Percentiles rank a stretch among this genome's conserved stretches.
These are phyloP conservation scores for Onthophagus sagittarius DNA, from an alignment of 2,888 invertebrate species.

Conservation along the genomic window DNA sequence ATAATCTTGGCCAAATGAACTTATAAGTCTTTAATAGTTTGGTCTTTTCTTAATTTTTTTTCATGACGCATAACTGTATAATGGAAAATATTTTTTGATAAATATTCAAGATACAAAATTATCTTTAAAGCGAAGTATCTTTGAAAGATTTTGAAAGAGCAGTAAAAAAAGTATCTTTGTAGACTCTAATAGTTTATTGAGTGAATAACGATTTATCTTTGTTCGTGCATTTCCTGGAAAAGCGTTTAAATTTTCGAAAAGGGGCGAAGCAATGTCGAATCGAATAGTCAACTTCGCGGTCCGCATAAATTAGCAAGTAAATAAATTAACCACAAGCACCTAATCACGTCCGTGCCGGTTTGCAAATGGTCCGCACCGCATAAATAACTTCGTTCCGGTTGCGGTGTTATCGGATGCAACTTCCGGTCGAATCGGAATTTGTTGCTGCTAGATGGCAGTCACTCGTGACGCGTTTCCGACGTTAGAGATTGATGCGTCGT, in stretches of 20 bases:
- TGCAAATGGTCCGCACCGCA: background rate
- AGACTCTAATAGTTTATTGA: background rate
- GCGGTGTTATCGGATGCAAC: background rate
- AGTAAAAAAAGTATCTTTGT: too few species aligned
- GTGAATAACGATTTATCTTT: background rate
- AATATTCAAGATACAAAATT: too few species aligned
- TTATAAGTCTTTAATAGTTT: too few species aligned
- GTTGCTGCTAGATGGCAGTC: background rate
- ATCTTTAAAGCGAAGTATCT: too few species aligned
- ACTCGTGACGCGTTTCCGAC: conserved; percentile 13
- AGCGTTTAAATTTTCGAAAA: background rate
- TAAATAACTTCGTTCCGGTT: background rate
- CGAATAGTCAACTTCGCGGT: background rate
- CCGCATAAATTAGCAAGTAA: background rate
- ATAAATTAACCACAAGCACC: background rate
- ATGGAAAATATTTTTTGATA: too few species aligned
- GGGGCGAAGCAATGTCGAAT: background rate
- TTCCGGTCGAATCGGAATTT: background rate
- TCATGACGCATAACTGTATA: too few species aligned
- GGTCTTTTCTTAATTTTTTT: too few species aligned
- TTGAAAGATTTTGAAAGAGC: too few species aligned
- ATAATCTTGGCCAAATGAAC: too few species aligned
- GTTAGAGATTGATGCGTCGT: conserved; percentile 13
- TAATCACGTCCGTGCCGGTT: background rate
- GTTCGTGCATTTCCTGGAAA: background rate